Evolutionary conservation across 1,140 invertebrate genomes (phyloP).

Genomic region (Teleogryllus occipitalis): DNA sequence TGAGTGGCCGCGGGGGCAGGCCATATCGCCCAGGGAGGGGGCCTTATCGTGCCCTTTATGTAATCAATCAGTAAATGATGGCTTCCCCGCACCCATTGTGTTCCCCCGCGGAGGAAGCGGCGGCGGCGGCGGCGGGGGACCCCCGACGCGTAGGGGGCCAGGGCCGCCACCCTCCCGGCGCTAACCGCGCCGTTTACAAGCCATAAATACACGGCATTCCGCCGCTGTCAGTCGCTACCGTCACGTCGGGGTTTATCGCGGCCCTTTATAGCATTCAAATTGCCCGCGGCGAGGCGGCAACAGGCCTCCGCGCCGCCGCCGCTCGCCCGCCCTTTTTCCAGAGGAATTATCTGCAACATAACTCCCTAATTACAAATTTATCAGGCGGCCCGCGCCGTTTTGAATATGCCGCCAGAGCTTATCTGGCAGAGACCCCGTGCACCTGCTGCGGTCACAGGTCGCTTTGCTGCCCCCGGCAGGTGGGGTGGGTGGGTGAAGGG

Average conservation of each 20-base stretch:
- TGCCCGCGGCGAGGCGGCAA: neutral
- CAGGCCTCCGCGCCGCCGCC: too few relatives aligned
- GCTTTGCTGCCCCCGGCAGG: too few relatives aligned
- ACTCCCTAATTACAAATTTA: neutral
- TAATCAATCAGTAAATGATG: conserved; percentile 5
- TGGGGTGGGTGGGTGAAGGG: too few relatives aligned
- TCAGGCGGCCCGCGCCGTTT: neutral
- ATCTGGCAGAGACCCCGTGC: neutral
- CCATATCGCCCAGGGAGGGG: too few relatives aligned
- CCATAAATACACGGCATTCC: neutral
- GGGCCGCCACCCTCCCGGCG: too few relatives aligned
- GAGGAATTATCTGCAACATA: neutral
- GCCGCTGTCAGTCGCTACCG: neutral
- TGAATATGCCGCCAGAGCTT: neutral
- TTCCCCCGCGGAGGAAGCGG: neutral
- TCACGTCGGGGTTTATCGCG: neutral
- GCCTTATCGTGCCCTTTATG: neutral
- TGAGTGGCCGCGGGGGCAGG: neutral
- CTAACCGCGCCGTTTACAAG: neutral
- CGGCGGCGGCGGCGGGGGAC: too few relatives aligned
- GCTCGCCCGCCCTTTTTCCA: neutral
- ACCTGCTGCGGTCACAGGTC: neutral
- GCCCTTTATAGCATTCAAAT: neutral
- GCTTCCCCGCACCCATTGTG: neutral
- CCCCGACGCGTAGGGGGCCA: neutral